phyloP scores from a whole-genome alignment of 92 coral and sea anemone genomes.

The Parazoanthus atlanticus region DNA sequence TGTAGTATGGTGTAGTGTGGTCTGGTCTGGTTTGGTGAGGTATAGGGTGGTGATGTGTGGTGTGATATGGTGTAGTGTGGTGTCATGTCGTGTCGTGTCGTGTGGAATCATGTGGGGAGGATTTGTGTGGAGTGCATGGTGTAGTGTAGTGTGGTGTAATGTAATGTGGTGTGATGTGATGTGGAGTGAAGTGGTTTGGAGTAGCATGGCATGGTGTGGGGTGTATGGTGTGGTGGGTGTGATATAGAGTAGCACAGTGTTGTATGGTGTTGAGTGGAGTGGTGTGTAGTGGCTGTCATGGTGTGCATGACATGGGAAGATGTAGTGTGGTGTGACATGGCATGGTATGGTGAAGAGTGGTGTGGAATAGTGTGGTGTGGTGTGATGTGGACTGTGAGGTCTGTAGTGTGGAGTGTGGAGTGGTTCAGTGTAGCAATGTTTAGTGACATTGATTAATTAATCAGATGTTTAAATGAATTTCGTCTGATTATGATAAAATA shows the following conservation, averaged over 20 bases:
- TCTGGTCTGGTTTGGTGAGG: background rate
- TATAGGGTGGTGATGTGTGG: background rate
- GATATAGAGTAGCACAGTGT: background rate
- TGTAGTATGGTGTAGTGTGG: background rate
- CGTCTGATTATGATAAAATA: background rate
- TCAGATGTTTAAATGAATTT: background rate
- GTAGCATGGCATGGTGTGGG: background rate
- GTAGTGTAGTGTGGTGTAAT: background rate
- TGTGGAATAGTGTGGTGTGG: background rate
- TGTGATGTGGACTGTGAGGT: background rate
- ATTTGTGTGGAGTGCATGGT: background rate
- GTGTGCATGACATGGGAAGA: background rate
- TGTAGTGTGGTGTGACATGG: background rate
- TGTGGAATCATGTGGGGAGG: background rate
- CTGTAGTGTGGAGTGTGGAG: background rate
- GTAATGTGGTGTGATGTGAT: background rate
- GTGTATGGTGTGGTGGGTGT: background rate
- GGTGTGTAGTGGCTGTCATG: background rate
- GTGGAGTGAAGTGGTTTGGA: background rate
- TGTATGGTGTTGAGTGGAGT: background rate
- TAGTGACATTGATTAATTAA: background rate
- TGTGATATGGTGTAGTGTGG: background rate
- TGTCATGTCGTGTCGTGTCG: background rate
- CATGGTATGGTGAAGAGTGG: background rate
- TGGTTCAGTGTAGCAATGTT: background rate